These are phyloP conservation scores for Lithophane ornitopus DNA, from an alignment of 2,888 invertebrate species.

Conservation along the genomic window DNA sequence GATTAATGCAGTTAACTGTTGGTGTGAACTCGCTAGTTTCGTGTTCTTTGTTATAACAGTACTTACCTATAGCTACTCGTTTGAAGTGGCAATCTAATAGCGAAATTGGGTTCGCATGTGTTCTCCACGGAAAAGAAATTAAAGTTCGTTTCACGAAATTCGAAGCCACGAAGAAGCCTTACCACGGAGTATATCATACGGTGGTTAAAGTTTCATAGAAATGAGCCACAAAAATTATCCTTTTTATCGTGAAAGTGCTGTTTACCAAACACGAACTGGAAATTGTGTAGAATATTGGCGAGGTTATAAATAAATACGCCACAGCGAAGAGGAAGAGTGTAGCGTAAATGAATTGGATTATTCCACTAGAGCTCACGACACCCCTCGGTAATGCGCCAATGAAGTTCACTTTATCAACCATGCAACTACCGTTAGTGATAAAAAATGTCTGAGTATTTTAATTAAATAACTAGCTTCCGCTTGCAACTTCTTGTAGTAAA, in stretches of 20 bases:
- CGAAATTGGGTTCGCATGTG: constrained; percentile 47
- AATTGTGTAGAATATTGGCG: constrained; percentile 48
- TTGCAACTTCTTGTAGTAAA: background rate
- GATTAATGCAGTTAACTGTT: constrained; percentile 50
- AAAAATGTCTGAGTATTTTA: constrained; percentile 2
- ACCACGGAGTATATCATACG: constrained; percentile 21
- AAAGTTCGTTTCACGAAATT: constrained; percentile 64
- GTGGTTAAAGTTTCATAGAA: constrained; percentile 45
- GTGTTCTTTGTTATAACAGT: constrained; percentile 39
- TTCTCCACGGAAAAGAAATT: constrained; percentile 63
- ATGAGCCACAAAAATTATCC: constrained; percentile 23
- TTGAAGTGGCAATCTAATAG: constrained; percentile 30
- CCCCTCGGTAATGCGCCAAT: constrained; percentile 63
- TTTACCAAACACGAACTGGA: constrained; percentile 53
- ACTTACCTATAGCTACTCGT: constrained; percentile 8
- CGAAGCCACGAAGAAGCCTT: constrained; percentile 62
- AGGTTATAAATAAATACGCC: constrained; percentile 59
- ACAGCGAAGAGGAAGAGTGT: constrained; percentile 60
- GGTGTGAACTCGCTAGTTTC: constrained; percentile 37
- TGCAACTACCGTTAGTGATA: constrained; percentile 36
- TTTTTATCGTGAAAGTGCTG: constrained; percentile 35
- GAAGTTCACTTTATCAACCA: constrained; percentile 63
- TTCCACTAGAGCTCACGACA: constrained; percentile 69
- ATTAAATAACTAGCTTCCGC: constrained; percentile 9
- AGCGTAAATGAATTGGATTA: constrained; percentile 75